Evolutionary conservation across 2,113 vertebrate species (phyloP).

Genomic region (Platichthys flesus): DNA sequence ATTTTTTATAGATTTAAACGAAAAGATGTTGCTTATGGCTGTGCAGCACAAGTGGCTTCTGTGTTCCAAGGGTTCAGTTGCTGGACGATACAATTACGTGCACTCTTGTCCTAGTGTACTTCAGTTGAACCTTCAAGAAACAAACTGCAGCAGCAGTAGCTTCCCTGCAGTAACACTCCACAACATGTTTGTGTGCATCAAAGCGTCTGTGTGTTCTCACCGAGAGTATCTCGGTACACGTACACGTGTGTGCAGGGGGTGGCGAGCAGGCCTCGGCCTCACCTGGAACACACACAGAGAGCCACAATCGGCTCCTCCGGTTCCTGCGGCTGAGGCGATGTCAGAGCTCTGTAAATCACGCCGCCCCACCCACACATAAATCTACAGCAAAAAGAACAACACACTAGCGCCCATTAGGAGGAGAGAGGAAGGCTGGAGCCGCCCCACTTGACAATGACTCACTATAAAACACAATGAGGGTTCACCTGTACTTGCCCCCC

Average conservation of each 20-base stretch:
- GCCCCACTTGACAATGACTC: conserved; percentile 76
- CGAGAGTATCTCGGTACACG: neutral
- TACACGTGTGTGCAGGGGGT: conserved; percentile 64
- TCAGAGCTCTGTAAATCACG: conserved; percentile 77
- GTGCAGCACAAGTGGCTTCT: neutral
- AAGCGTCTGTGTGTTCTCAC: conserved; percentile 9
- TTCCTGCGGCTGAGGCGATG: conserved; percentile 70
- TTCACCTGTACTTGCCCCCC: conserved; percentile 70
- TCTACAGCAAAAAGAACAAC: conserved; percentile 74
- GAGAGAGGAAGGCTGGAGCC: conserved; percentile 78
- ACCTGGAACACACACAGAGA: conserved; percentile 88
- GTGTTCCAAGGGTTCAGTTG: neutral
- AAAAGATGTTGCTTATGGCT: neutral
- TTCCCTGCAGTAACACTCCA: conserved; percentile 18
- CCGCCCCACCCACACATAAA: conserved; percentile 76
- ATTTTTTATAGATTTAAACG: neutral
- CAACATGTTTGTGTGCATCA: conserved; percentile 14
- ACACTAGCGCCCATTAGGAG: conserved; percentile 80
- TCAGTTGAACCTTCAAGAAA: conserved; percentile 47
- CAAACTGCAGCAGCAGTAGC: conserved; percentile 10
- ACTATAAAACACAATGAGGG: conserved; percentile 80
- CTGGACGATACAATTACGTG: neutral
- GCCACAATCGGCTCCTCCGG: conserved; percentile 76
- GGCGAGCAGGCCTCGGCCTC: conserved; percentile 90
- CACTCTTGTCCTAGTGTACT: conserved; percentile 27